These are phyloP conservation scores for Spilarctia lutea DNA, from an alignment of 2,888 invertebrate genomes.

Conservation along the genomic window DNA sequence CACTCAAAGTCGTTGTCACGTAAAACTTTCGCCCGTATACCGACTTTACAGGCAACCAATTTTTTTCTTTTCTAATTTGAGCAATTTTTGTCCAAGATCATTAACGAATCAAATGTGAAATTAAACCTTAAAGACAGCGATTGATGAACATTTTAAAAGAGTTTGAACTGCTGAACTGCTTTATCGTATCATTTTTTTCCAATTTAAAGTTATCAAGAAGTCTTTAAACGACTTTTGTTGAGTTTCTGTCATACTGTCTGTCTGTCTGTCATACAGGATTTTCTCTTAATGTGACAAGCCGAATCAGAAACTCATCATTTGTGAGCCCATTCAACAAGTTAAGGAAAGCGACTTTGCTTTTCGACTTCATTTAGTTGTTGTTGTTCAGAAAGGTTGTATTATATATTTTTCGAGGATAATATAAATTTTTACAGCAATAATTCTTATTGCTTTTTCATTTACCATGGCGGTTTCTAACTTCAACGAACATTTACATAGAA, in stretches of 20 bases:
- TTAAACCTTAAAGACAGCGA: not conserved
- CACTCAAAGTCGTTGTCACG: too few relatives aligned
- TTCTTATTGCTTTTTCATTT: not conserved
- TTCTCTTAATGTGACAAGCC: not conserved
- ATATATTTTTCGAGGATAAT: not conserved
- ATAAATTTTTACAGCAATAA: not conserved
- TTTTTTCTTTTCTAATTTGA: not conserved
- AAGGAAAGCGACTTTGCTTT: not conserved
- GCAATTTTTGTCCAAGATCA: not conserved
- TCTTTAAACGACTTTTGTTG: not conserved
- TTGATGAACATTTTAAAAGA: not conserved
- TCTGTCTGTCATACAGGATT: not conserved
- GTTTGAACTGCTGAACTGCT: not conserved
- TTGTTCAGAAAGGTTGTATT: not conserved
- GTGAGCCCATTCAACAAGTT: not conserved
- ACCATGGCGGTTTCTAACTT: not conserved
- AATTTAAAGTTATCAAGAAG: not conserved
- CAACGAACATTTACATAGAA: not conserved
- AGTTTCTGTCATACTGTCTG: too few relatives aligned
- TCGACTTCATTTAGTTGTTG: not conserved
- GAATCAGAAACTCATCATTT: not conserved
- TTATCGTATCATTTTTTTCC: not conserved
- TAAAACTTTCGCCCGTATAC: too few relatives aligned
- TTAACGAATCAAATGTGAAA: not conserved
- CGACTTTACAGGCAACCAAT: too few relatives aligned